Evolutionary conservation across 2,888 invertebrate species (phyloP), one percentile per base, ranked within the genome.

Genomic region (Drosophila stalkeri): DNA sequence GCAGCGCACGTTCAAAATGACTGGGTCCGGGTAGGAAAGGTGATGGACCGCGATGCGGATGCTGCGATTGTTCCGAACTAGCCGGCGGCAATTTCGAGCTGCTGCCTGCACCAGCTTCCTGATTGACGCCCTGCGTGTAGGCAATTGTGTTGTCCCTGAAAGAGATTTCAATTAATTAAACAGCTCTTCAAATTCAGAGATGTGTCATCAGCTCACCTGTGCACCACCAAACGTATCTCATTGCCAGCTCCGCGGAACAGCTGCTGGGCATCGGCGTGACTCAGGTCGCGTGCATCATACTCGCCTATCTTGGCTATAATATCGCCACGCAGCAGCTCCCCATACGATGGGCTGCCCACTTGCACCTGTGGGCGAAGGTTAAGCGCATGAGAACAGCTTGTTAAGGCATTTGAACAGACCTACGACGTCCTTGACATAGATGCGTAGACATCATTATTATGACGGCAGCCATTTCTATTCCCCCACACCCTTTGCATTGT

Each of bases 251-350:
- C 96, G 93, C 95, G 96, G 93, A 98, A 97, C 77, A 98, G 94
- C 92, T 96, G 96, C 93, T 98, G 97, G 64, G 98, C 98, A 94
- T 98, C 97, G 92, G 97, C 96, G 92, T 98, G 98, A 89, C 97
- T 95, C 90, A 98, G 94, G 92, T 97, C 96, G 72, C 97, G 94
- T 54, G 97, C 96, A 94, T 98, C 98, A 93, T 97, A 97, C 92
- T 97, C 97, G 92, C 96, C 97, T 88, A 99, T 96, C 94, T 97
- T 97, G 83, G 96, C 95, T 91, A 99, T 96, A 91, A 98, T 95
- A 94, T 99, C 99, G 82, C 98, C 98, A 80, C 97, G 95, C 83
- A 96, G 95, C 81, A 99, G 95, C 89, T 96, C 96, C 61, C 96
- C 96, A 88, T 97, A 96, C n/a, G 97, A 96, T 2, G 97, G 97